Conservation (phyloP, 2,888 invertebrate species). For the Aphidius colemani region DNA sequence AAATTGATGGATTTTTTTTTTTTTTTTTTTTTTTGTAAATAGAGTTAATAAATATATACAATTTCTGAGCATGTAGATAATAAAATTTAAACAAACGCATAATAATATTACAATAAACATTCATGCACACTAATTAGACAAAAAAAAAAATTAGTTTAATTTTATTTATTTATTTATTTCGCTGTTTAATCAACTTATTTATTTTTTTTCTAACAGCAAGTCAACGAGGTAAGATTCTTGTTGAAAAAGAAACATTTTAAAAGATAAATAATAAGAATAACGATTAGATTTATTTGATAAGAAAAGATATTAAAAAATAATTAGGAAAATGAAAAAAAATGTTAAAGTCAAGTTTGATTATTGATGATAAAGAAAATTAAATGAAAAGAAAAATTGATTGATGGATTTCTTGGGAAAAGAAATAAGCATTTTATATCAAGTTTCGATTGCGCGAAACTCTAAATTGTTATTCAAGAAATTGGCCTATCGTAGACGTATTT, state of each 20-base stretch:
- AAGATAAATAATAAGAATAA: background rate
- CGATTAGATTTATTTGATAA: background rate
- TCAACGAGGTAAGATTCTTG: conserved; percentile 49
- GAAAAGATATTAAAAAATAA: background rate
- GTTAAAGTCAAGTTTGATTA: conserved; percentile 20
- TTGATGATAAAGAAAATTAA: background rate
- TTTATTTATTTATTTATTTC: conserved; percentile 9
- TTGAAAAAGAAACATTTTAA: conserved; percentile 38
- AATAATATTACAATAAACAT: too few relatives aligned
- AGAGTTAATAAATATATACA: too few relatives aligned
- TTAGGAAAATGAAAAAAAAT: conserved; percentile 11
- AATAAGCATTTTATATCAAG: conserved; percentile 36
- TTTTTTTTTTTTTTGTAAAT: too few relatives aligned
- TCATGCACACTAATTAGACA: too few relatives aligned
- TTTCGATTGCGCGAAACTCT: conserved; percentile 48
- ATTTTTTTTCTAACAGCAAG: conserved; percentile 23
- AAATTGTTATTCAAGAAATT: conserved; percentile 54
- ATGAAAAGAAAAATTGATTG: background rate
- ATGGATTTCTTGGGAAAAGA: too few relatives aligned
- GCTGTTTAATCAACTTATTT: background rate
- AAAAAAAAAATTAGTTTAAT: conserved; percentile 3
- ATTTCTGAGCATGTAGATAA: too few relatives aligned
- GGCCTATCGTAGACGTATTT: conserved; percentile 50
- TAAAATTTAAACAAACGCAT: background rate
- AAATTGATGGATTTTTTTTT: too few relatives aligned